Percentiles rank a stretch among this genome's conserved stretches.
phyloP scores from a whole-genome alignment of 2,888 invertebrate species.

The Scaptodrosophila latifasciaeformis region DNA sequence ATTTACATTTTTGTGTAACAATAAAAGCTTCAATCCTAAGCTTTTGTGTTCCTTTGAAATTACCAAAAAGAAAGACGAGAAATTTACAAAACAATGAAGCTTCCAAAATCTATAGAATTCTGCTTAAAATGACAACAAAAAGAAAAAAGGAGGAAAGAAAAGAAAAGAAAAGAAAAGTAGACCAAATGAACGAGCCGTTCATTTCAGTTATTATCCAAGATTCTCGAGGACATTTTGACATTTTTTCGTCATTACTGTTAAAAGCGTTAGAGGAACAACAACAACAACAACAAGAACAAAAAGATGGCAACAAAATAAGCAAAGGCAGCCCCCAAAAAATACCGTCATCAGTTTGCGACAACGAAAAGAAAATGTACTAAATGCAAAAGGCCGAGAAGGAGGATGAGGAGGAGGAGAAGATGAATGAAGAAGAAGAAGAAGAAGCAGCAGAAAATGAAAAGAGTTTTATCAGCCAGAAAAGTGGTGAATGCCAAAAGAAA shows the following conservation, averaged over 20 bases:
- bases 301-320: slow-evolving; percentile 14
- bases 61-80: slow-evolving; percentile 26
- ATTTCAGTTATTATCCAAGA: slow-evolving; percentile 69
- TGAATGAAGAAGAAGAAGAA: too few relatives aligned
- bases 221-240: slow-evolving; percentile 71
- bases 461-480: slow-evolving; percentile 57
- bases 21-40: too few relatives aligned
- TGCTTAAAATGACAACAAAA: slow-evolving; percentile 10
- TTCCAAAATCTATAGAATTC: not conserved
- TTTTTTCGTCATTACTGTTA: slow-evolving; percentile 72
- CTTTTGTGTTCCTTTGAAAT: too few relatives aligned
- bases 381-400: too few relatives aligned
- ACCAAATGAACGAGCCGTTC: slow-evolving; percentile 52
- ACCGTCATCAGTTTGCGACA: too few relatives aligned
- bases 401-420: too few relatives aligned
- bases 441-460: slow-evolving; percentile 50
- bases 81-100: slow-evolving; percentile 9
- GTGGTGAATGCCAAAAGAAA: slow-evolving; percentile 4
- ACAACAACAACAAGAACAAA: slow-evolving; percentile 15
- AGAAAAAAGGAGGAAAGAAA: slow-evolving; percentile 6
- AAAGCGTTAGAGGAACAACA: slow-evolving; percentile 53
- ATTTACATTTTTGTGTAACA: too few relatives aligned
- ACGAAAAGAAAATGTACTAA: too few relatives aligned
- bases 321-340: not conserved
- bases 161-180: slow-evolving; percentile 23